Percentiles rank a stretch among this genome's conserved stretches.
Evolutionary conservation across 2,888 invertebrate genomes (phyloP).

Genomic region (Dromius quadrimaculatus): DNA sequence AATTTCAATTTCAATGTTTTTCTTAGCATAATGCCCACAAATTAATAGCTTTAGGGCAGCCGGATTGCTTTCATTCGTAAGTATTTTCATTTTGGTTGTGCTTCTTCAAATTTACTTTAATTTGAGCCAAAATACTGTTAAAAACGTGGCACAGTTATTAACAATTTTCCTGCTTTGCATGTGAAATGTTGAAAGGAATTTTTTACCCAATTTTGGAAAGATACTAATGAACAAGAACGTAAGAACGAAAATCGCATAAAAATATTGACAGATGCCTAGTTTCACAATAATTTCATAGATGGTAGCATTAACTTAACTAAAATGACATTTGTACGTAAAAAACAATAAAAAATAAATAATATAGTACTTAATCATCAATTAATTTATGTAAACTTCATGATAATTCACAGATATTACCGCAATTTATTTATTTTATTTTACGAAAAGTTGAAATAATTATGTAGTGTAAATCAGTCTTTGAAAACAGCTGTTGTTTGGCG

Average conservation of each 20-base stretch:
- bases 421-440: neutral
- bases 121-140: neutral
- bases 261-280: conserved; percentile 5
- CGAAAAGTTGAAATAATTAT: neutral
- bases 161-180: conserved; percentile 21
- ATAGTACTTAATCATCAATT: conserved; percentile 1
- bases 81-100: conserved; percentile 73
- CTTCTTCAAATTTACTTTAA: neutral
- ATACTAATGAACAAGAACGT: conserved; percentile 11
- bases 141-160: conserved; percentile 34
- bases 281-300: neutral
- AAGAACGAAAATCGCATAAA: conserved; percentile 16
- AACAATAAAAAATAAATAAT: neutral
- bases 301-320: neutral
- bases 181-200: conserved; percentile 25
- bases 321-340: neutral
- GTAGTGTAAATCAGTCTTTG: conserved; percentile 17
- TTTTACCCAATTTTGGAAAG: conserved; percentile 9
- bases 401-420: neutral
- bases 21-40: conserved; percentile 75
- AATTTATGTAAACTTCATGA: neutral
- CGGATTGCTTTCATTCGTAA: conserved; percentile 83
- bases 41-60: conserved; percentile 80
- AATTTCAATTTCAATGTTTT: conserved; percentile 71
- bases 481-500: conserved; percentile 19